Evolutionary conservation across 2,888 invertebrate genomes (phyloP), one percentile per base, ranked within the genome.

Genomic region (Spialia ferax): DNA sequence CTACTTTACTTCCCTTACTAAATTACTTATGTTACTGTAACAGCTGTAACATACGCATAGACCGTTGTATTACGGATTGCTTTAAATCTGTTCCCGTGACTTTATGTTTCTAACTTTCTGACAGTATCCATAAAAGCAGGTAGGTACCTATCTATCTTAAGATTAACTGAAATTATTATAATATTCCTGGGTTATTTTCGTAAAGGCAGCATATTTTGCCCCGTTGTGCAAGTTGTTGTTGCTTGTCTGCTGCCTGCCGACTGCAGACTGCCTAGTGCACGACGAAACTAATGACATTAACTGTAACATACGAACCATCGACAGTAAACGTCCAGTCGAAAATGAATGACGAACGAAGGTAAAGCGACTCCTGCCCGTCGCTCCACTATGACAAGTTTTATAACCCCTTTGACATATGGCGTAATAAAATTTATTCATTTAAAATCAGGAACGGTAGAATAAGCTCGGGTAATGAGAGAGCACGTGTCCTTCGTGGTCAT

Each of bases 391-490:
- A 87, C 84, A 74, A 78, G 81, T 88, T 91, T 91, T 88, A 92
- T 88, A 81, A 84, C 82, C 82, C 76, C 79, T 84, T 90, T 93
- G 93, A 93, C 90, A 90, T 89, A 93, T 90, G 89, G 91, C 79
- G 88, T 77, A 82, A 88, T 93, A 93, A 93, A 93, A 91, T 81
- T 82, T 89, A 91, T 85, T 87, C 90, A 90, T 91, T 90, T 91
- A 85, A 90, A 91, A 91, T 88, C 84, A 85, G 79, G 84, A 84
- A 82, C 79, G 77, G 71, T 48, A 20, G 48, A 80, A 88, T 86
- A 83, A 82, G 86, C 82, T 79, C 79, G 79, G 84, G 88, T 92
- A 93, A 93, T 91, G 90, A 92, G 86, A 85, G 79, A 88, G 85
- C 89, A 90, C 90, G 89, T 89, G 92, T 88, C 87, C 80, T 82